phyloP scores from a whole-genome alignment of 2,888 invertebrate species.

The Xanthorhoe designata region DNA sequence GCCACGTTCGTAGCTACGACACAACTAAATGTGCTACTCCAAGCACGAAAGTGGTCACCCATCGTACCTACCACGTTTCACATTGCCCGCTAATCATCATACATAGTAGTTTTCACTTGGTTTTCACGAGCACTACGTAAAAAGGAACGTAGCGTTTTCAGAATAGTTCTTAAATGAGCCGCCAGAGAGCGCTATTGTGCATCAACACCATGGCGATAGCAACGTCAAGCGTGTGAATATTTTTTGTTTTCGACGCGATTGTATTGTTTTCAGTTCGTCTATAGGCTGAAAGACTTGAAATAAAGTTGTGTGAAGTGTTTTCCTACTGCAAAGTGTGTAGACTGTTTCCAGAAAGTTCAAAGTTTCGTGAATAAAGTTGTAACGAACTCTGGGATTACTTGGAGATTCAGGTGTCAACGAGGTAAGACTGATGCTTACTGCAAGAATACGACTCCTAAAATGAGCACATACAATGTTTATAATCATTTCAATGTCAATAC shows the following conservation, averaged over 20 bases:
- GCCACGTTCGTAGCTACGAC: too few relatives aligned
- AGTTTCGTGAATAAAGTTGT: constrained; percentile 80
- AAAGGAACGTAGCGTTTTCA: constrained; percentile 50
- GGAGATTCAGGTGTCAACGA: constrained; percentile 85
- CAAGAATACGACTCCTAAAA: constrained; percentile 71
- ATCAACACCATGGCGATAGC: constrained; percentile 81
- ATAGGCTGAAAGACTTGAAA: constrained; percentile 70
- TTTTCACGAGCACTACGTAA: constrained; percentile 38
- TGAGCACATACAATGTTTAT: constrained; percentile 61
- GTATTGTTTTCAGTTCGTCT: constrained; percentile 75
- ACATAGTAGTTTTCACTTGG: too few relatives aligned
- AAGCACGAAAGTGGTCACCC: neutral
- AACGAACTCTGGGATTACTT: constrained; percentile 82
- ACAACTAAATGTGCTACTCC: too few relatives aligned
- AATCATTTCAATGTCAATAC: constrained; percentile 47
- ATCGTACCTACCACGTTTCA: too few relatives aligned
- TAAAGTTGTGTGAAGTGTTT: constrained; percentile 68
- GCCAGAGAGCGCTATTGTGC: constrained; percentile 67
- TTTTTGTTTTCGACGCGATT: constrained; percentile 78
- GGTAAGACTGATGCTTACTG: constrained; percentile 81
- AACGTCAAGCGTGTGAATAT: constrained; percentile 79
- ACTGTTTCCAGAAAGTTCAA: constrained; percentile 69
- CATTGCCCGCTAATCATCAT: too few relatives aligned
- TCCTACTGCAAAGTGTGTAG: constrained; percentile 59
- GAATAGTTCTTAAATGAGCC: constrained; percentile 39